Conservation (phyloP, 2,797 vertebrate genomes). For the Limosa lapponica region DNA sequence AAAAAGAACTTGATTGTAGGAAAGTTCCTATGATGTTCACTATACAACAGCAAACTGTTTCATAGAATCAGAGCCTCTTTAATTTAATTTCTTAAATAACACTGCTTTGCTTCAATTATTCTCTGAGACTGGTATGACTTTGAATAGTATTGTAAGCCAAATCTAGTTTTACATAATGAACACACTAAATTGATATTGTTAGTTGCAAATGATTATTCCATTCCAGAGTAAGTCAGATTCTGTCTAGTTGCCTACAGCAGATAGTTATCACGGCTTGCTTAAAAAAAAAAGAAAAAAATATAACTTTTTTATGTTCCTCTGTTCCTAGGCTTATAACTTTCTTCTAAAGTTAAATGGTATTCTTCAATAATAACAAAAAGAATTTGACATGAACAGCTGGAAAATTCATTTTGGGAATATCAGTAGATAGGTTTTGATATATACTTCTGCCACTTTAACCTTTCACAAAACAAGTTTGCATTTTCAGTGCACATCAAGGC, state of each 20-base stretch:
- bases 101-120: background rate
- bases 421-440: background rate
- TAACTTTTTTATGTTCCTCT: background rate
- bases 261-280: background rate
- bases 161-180: background rate
- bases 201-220: background rate
- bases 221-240: background rate
- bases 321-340: background rate
- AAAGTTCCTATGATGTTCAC: background rate
- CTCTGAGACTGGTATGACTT: background rate
- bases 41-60: background rate
- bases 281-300: background rate
- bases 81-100: background rate
- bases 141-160: background rate
- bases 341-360: conserved; percentile 17
- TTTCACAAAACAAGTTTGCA: conserved; percentile 53
- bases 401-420: conserved; percentile 43
- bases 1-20: background rate
- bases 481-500: conserved; percentile 8
- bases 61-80: background rate
- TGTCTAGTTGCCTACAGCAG: background rate
- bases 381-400: conserved; percentile 33
- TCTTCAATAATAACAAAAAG: conserved; percentile 10
- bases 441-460: conserved; percentile 13
- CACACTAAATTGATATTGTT: background rate